Conservation (phyloP, 1,140 invertebrate genomes). For the Caenorhabditis brenneri region DNA sequence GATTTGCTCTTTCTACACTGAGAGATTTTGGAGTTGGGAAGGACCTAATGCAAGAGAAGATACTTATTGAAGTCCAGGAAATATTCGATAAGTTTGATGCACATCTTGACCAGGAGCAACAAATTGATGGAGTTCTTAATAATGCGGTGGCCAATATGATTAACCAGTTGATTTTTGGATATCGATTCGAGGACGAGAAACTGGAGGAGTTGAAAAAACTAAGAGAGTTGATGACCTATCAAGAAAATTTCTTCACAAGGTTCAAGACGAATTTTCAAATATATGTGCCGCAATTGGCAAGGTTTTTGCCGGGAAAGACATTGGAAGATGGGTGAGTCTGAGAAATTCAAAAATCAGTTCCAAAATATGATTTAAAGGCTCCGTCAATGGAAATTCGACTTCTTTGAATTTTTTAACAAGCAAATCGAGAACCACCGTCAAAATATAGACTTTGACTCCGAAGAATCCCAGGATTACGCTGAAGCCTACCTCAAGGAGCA, state of each 20-base stretch:
- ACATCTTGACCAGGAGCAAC: not conserved
- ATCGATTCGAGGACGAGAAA: constrained; percentile 38
- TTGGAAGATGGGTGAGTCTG: not conserved
- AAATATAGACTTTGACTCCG: constrained; percentile 33
- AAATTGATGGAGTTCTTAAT: not conserved
- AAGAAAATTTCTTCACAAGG: not conserved
- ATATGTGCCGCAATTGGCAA: not conserved
- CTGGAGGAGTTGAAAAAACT: not conserved
- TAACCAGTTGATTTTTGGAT: constrained; percentile 48
- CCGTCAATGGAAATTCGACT: constrained; percentile 4
- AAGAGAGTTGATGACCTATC: not conserved
- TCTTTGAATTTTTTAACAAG: constrained; percentile 51
- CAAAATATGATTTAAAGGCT: not conserved
- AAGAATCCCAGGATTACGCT: constrained; percentile 43
- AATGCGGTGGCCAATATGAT: constrained; percentile 50
- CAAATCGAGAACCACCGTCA: constrained; percentile 44
- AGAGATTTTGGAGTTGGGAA: not conserved
- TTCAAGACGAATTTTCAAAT: not conserved
- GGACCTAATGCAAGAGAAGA: not conserved
- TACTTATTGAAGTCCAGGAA: not conserved
- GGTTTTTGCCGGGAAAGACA: not conserved
- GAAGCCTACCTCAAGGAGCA: constrained; percentile 55
- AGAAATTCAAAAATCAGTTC: not conserved
- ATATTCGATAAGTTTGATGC: not conserved
- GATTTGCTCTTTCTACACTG: not conserved